Evolutionary conservation across 2,113 vertebrate species (phyloP).

Genomic region (Sorex fumeus): DNA sequence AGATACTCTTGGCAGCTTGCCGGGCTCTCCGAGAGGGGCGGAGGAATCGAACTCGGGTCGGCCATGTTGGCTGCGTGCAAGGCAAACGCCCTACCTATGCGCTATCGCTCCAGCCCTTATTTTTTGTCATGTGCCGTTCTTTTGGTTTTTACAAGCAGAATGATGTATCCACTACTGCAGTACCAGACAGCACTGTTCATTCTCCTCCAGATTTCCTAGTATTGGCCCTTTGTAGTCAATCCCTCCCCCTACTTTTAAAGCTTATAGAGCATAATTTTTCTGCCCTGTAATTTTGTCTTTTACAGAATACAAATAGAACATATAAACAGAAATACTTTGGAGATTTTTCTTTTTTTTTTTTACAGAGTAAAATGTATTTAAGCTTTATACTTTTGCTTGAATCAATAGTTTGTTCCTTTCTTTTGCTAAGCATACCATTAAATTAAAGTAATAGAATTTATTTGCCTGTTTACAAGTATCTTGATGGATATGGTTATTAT

Average conservation of each 20-base stretch:
- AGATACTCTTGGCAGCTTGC: no score
- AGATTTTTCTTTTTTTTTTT: not conserved
- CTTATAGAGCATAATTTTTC: not conserved
- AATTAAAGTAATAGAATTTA: not conserved
- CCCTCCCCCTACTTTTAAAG: not conserved
- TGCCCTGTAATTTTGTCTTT: not conserved
- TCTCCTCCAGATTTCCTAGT: not conserved
- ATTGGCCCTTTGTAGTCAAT: not conserved
- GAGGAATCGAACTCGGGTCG: no score
- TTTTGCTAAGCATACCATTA: not conserved
- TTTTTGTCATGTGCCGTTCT: not conserved
- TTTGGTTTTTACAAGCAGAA: not conserved
- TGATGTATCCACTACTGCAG: not conserved
- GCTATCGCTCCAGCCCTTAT: no score
- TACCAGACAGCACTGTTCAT: not conserved
- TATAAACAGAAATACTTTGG: not conserved
- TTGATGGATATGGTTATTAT: not conserved
- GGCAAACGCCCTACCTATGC: no score
- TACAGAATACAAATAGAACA: not conserved
- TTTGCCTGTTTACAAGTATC: not conserved
- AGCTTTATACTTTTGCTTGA: not conserved
- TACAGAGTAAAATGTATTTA: not conserved
- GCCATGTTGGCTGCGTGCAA: no score
- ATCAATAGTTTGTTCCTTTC: not conserved
- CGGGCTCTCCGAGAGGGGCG: no score